Conservation (phyloP, 1,140 invertebrate species). For the Drosophila ercepeae region DNA sequence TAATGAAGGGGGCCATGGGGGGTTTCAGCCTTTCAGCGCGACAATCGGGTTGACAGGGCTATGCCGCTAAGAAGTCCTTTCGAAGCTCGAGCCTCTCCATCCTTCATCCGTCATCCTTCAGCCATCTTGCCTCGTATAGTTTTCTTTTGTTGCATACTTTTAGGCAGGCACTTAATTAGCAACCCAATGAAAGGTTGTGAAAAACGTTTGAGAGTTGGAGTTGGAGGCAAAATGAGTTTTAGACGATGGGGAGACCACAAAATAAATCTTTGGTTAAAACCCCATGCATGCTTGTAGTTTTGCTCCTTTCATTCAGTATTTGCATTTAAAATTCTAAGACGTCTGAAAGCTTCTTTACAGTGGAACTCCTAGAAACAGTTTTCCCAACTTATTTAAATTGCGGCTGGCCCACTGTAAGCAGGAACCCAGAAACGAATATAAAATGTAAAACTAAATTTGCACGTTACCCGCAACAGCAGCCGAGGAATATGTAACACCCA, state of each 20-base stretch:
- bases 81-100: not conserved
- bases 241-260: conserved; percentile 55
- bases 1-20: conserved; percentile 52
- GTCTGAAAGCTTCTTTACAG: conserved; percentile 74
- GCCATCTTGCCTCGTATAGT: conserved; percentile 25
- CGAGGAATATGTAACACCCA: conserved; percentile 11
- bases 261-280: conserved; percentile 67
- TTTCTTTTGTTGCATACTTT: conserved; percentile 75
- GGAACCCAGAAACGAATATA: conserved; percentile 56
- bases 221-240: not conserved
- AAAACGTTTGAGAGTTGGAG: not conserved
- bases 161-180: conserved; percentile 66
- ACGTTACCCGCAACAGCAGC: conserved; percentile 53
- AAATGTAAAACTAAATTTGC: conserved; percentile 82
- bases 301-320: conserved; percentile 60
- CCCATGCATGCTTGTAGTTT: conserved; percentile 60
- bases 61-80: conserved; percentile 50
- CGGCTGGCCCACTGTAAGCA: conserved; percentile 31
- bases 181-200: conserved; percentile 7
- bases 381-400: conserved; percentile 8
- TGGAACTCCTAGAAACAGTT: conserved; percentile 30
- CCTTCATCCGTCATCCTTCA: not conserved
- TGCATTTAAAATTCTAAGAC: conserved; percentile 77
- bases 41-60: conserved; percentile 62
- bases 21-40: conserved; percentile 49